phyloP scores from a whole-genome alignment of 2,888 invertebrate genomes.

The Netelia inedita region DNA sequence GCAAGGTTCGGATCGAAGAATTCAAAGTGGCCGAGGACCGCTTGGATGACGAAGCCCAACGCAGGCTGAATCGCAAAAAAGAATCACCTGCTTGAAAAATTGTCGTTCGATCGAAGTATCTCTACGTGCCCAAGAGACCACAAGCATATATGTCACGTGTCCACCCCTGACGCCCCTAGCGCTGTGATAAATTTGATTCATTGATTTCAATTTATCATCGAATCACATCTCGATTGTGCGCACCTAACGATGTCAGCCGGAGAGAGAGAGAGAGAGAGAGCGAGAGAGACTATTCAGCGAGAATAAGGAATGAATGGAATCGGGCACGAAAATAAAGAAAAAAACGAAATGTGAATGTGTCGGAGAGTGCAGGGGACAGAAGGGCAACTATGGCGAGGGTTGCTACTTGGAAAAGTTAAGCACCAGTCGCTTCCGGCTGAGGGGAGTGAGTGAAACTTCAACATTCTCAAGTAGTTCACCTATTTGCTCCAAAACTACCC shows the following conservation, averaged over 20 bases:
- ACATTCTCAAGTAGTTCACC: too few species aligned
- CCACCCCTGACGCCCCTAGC: slow-evolving; percentile 18
- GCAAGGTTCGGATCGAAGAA: too few species aligned
- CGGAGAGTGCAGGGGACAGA: slow-evolving; percentile 27
- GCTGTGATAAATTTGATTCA: slow-evolving; percentile 56
- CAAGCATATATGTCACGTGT: neutral
- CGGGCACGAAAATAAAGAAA: slow-evolving; percentile 27
- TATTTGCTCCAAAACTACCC: too few species aligned
- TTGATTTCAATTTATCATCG: slow-evolving; percentile 60
- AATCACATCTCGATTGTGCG: slow-evolving; percentile 54
- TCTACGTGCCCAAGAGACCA: slow-evolving; percentile 37
- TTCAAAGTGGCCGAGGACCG: too few species aligned
- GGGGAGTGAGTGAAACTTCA: too few species aligned
- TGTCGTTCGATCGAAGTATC: neutral
- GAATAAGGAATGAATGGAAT: slow-evolving; percentile 46
- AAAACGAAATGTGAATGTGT: neutral
- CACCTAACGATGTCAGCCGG: slow-evolving; percentile 50
- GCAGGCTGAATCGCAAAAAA: too few species aligned
- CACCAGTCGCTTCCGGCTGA: too few species aligned
- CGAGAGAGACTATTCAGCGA: slow-evolving; percentile 1
- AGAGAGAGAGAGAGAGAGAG: slow-evolving; percentile 1
- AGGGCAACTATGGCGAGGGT: neutral
- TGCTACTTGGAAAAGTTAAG: too few species aligned
- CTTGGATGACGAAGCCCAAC: too few species aligned
- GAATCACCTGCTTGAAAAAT: too few species aligned